Evolutionary conservation across 2,888 invertebrate genomes (phyloP).

Genomic region (Scrobipalpa atriplicella): DNA sequence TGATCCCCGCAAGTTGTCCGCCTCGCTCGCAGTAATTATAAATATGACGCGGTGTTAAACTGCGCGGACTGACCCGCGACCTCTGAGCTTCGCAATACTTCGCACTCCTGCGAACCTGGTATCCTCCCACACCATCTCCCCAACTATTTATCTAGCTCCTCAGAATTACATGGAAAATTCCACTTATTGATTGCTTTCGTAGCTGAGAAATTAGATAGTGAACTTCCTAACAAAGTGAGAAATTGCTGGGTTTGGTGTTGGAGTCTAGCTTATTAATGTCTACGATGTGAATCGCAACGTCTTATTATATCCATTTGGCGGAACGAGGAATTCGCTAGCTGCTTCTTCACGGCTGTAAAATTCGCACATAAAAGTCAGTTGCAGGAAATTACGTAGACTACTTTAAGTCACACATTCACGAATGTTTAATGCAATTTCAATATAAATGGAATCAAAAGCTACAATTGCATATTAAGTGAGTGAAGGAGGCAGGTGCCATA

Average conservation of each 20-base stretch:
- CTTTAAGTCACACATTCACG: conserved; percentile 29
- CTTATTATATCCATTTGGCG: not conserved
- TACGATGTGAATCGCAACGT: not conserved
- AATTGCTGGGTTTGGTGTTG: conserved; percentile 14
- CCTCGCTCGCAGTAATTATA: conserved; percentile 74
- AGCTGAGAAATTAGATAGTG: conserved; percentile 13
- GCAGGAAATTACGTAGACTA: conserved; percentile 7
- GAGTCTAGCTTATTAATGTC: not conserved
- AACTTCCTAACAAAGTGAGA: conserved; percentile 6
- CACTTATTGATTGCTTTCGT: conserved; percentile 12
- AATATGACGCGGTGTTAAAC: conserved; percentile 82
- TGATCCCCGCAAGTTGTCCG: conserved; percentile 41
- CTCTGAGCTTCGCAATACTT: conserved; percentile 48
- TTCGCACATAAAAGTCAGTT: conserved; percentile 22
- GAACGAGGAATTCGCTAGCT: not conserved
- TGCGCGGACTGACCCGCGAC: conserved; percentile 75
- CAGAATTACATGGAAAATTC: conserved; percentile 22
- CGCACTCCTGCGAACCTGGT: conserved; percentile 47
- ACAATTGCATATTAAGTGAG: conserved; percentile 45
- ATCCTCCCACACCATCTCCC: conserved; percentile 3
- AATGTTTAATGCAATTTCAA: conserved; percentile 42
- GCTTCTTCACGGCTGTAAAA: not conserved
- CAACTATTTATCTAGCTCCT: conserved; percentile 17
- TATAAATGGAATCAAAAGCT: conserved; percentile 62
- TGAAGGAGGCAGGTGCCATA: conserved; percentile 63